Percentiles rank a stretch among this genome's conserved stretches.
phyloP scores from a whole-genome alignment of 2,797 vertebrate genomes.

The Moxostoma hubbsi region DNA sequence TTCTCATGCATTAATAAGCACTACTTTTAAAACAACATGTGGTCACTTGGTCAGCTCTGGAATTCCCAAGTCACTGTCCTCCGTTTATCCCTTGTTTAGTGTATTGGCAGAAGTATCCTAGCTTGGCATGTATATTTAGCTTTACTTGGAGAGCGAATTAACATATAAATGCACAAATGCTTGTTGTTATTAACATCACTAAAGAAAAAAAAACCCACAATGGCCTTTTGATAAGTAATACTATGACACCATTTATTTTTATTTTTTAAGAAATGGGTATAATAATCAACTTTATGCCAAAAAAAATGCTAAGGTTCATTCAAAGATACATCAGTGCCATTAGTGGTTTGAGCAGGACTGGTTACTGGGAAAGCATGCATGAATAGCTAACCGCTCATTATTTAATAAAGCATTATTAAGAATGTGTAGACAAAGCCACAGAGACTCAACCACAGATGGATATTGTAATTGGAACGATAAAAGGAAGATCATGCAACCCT shows the following conservation, averaged over 20 bases:
- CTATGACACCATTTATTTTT: no score
- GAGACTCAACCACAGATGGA: constrained; percentile 17
- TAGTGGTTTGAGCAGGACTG: constrained; percentile 16
- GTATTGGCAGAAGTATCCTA: no score
- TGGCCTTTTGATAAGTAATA: no score
- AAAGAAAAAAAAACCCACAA: no score
- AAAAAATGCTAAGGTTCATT: not conserved
- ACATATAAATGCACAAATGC: not conserved
- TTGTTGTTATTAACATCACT: no score
- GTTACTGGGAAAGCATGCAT: constrained; percentile 29
- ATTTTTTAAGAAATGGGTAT: no score
- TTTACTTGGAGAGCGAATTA: not conserved
- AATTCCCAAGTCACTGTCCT: no score
- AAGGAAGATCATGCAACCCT: not conserved
- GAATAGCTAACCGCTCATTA: constrained; percentile 22
- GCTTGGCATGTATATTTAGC: no score
- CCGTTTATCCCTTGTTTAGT: no score
- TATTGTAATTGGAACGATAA: not conserved
- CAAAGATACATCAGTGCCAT: constrained; percentile 11
- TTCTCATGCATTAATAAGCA: no score
- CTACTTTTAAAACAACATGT: no score
- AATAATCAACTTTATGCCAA: not conserved
- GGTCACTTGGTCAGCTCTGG: no score
- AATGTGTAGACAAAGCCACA: constrained; percentile 1
- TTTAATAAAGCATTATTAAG: constrained; percentile 19